Conservation (phyloP, 2,888 invertebrate species). For the Cyrtodaria siliqua region DNA sequence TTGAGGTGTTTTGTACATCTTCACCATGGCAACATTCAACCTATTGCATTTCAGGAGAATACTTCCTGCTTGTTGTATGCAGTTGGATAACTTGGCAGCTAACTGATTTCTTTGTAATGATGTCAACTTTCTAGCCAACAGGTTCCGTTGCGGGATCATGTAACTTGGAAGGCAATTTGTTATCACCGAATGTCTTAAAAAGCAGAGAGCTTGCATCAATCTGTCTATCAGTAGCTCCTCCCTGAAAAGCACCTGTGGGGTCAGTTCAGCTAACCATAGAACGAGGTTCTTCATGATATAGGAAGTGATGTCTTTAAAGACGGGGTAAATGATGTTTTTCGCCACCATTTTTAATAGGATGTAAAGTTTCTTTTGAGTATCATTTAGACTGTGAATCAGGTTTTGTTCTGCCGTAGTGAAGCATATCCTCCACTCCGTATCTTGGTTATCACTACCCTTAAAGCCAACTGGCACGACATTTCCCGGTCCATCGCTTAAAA, state of each 20-base stretch:
- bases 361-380: conserved; percentile 5
- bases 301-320: background rate
- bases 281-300: conserved; percentile 8
- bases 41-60: too few species aligned
- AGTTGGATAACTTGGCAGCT: too few species aligned
- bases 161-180: conserved; percentile 7
- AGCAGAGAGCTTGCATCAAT: too few species aligned
- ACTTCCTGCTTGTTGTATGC: too few species aligned
- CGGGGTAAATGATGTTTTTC: background rate
- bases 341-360: background rate
- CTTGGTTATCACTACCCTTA: background rate
- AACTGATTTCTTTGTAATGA: background rate
- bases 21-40: too few species aligned
- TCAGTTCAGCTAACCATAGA: background rate
- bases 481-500: background rate
- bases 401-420: background rate
- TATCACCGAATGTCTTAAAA: background rate
- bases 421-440: conserved; percentile 8
- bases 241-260: too few species aligned
- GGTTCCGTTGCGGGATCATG: conserved; percentile 15
- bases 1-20: too few species aligned
- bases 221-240: too few species aligned
- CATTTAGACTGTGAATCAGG: background rate
- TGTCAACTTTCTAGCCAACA: conserved; percentile 6
- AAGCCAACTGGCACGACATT: conserved; percentile 1